Conservation (phyloP, 2,888 invertebrate genomes). For the Apomyelois bistriatella region DNA sequence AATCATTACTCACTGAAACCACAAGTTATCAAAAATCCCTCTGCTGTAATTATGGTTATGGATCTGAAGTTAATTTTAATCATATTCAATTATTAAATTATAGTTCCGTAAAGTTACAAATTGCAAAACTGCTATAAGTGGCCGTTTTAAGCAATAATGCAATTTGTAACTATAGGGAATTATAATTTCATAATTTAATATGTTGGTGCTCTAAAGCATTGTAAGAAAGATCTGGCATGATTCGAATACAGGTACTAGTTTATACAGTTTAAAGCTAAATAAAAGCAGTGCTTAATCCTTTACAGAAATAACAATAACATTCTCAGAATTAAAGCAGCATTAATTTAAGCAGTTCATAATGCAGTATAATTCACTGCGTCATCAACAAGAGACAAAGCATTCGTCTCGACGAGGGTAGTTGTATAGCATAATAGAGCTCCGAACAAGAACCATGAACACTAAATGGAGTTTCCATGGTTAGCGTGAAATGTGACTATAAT, state of each 20-base stretch:
- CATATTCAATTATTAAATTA: no score
- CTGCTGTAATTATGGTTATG: no score
- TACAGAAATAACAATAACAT: neutral
- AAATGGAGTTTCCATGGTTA: neutral
- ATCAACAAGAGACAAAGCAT: conserved; percentile 12
- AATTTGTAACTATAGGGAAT: no score
- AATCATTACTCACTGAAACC: no score
- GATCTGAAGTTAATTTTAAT: no score
- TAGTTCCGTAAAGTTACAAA: no score
- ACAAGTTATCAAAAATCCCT: no score
- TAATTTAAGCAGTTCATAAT: conserved; percentile 15
- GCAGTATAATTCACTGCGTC: conserved; percentile 11
- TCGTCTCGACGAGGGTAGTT: conserved; percentile 10
- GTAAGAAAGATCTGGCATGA: no score
- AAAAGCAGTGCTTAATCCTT: neutral
- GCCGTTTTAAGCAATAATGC: no score
- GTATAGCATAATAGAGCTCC: conserved; percentile 11
- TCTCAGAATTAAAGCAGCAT: neutral
- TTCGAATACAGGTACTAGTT: neutral
- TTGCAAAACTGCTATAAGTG: no score
- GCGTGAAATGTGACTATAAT: neutral
- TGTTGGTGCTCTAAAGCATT: no score
- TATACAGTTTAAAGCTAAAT: neutral
- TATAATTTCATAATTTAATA: no score
- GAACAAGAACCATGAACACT: neutral